Evolutionary conservation across 2,888 invertebrate genomes (phyloP).

Genomic region (Gymnocheta viridis): DNA sequence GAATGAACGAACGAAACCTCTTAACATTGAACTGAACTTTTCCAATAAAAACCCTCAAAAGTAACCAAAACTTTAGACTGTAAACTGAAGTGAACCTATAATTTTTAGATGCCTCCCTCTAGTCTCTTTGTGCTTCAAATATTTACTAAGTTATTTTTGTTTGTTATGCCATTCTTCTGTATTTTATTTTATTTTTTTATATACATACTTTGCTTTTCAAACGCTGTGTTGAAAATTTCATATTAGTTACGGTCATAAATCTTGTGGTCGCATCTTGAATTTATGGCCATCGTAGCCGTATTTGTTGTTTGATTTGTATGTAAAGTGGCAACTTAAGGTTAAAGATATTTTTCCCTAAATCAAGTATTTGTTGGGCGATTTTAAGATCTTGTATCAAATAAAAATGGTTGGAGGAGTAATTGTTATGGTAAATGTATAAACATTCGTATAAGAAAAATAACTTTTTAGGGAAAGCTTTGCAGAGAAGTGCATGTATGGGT

Average conservation of each 20-base stretch:
- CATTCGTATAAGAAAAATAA: neutral
- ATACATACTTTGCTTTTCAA: constrained; percentile 27
- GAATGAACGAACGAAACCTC: neutral
- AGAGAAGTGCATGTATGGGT: neutral
- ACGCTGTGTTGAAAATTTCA: constrained; percentile 74
- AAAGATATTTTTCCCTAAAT: constrained; percentile 52
- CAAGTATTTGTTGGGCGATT: constrained; percentile 50
- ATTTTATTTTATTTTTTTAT: constrained; percentile 1
- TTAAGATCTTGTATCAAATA: neutral
- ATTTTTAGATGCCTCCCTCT: constrained; percentile 47
- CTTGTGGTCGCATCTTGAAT: constrained; percentile 81
- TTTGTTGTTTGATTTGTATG: constrained; percentile 68
- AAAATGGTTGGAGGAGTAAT: neutral
- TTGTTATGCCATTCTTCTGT: neutral
- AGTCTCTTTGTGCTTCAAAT: constrained; percentile 18
- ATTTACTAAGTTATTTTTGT: constrained; percentile 21
- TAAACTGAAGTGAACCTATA: constrained; percentile 60
- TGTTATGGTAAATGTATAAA: neutral
- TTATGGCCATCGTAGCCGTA: constrained; percentile 75
- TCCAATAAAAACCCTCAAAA: constrained; percentile 62
- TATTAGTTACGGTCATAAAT: constrained; percentile 81
- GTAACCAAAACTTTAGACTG: constrained; percentile 57
- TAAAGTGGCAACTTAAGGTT: constrained; percentile 69
- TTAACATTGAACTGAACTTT: constrained; percentile 62
- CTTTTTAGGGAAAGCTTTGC: neutral